Evolutionary conservation across 1,140 invertebrate species (phyloP), one percentile per base, ranked within the genome.

Genomic region (Drosophila pseudoananassae): DNA sequence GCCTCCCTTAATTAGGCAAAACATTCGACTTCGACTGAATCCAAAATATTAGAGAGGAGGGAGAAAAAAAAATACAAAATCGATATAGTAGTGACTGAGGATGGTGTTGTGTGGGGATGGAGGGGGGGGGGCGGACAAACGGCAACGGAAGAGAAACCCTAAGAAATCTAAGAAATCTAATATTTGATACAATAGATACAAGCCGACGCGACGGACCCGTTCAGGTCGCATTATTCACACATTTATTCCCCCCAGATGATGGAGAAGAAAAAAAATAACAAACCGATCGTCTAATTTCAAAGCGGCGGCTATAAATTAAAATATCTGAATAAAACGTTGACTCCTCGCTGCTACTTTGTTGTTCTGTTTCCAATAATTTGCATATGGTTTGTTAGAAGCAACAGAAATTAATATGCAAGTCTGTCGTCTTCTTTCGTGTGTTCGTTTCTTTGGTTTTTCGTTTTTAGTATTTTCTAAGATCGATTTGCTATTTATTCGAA

Each of bases 271-370:
- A 12, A 36, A 36, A 12, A 36, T 4, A 36, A 17, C 14, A 10
- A 17, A 15, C 4, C n/a, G 45, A 23, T 78, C 83, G 63, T 82
- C 78, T 87, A 85, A 85, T 87, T 85, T 85, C 82, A 78, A 85
- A 82, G 82, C 82, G 83, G 82, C 66, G 82, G 78, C 75, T 64
- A 85, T 87, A 87, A 85, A 85, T 85, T 85, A 87, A 76, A 87
- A 87, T 54, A 68, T 76, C 73, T 76, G 73, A 76, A 76, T 76
- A 76, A 69, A 68, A 74, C 63, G 72, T 70, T 69, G 64, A 70
- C 71, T 76, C 55, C 74, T 61, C 17, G 47, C 29, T 23, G 25
- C 49, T 56, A 57, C 60, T 70, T 55, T 72, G 29, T 69, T 58
- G 20, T 65, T 78, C 20, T 72, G 50, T 57, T 38, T 54, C 76